Percentiles rank a stretch among this genome's conserved stretches.
Conservation (phyloP, 2,888 invertebrate species). For the Nudaria mundana region DNA sequence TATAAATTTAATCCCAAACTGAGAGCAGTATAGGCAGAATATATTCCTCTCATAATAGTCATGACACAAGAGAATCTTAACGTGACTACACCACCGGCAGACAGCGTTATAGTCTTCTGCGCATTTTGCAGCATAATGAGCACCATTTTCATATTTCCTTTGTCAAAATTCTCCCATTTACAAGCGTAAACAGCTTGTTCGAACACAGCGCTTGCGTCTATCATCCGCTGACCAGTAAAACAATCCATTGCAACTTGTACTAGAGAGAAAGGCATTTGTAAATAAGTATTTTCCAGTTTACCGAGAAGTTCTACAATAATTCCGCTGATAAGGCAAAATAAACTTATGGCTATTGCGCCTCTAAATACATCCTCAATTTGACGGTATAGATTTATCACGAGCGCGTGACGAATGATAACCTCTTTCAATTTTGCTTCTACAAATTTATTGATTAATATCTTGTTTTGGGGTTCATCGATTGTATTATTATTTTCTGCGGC, state of each 20-base stretch:
- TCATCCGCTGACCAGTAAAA: constrained; percentile 50
- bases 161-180: constrained; percentile 60
- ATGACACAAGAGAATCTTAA: constrained; percentile 49
- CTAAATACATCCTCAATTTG: constrained; percentile 26
- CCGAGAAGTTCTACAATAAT: constrained; percentile 44
- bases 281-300: constrained; percentile 42
- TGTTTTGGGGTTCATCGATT: background rate
- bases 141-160: constrained; percentile 48
- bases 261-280: constrained; percentile 30
- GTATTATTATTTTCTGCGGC: background rate
- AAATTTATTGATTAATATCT: constrained; percentile 3
- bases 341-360: constrained; percentile 40
- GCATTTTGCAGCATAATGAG: constrained; percentile 49
- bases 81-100: constrained; percentile 52
- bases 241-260: constrained; percentile 50
- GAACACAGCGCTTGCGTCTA: constrained; percentile 48
- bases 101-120: constrained; percentile 51
- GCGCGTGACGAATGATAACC: constrained; percentile 8
- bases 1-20: constrained; percentile 33
- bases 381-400: constrained; percentile 3
- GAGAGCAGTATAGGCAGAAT: constrained; percentile 55
- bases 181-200: constrained; percentile 52
- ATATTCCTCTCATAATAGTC: constrained; percentile 49
- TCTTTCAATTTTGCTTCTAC: constrained; percentile 8
- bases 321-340: constrained; percentile 33